phyloP scores from a whole-genome alignment of 2,888 invertebrate genomes.

The Acronicta aceris region DNA sequence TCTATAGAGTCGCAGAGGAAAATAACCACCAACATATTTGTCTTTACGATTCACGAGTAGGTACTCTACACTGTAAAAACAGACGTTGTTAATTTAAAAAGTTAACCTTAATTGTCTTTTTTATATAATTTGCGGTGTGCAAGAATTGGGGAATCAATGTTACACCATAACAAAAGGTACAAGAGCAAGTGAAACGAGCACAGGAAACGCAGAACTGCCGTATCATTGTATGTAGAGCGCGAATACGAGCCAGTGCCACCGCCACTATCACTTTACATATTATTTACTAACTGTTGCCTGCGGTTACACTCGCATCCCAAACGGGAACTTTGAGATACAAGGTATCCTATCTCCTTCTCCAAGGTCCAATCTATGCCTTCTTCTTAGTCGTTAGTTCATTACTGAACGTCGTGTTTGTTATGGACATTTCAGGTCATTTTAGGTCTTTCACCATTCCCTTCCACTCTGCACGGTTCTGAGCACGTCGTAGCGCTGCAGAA shows the following conservation, averaged over 20 bases:
- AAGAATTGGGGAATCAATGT: constrained; percentile 38
- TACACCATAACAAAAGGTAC: constrained; percentile 40
- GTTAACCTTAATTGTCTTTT: constrained; percentile 31
- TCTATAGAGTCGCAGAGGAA: not conserved
- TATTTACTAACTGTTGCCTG: no score
- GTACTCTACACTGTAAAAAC: not conserved
- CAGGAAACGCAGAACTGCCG: constrained; percentile 31
- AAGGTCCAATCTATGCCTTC: no score
- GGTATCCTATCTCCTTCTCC: no score
- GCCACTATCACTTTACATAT: not conserved
- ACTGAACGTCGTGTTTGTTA: no score
- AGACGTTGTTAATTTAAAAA: constrained; percentile 16
- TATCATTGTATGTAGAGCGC: constrained; percentile 47
- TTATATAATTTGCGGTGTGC: constrained; percentile 17
- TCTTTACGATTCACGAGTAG: constrained; percentile 3
- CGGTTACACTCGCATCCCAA: no score
- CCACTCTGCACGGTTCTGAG: no score
- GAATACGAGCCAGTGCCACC: constrained; percentile 19
- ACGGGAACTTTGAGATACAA: no score
- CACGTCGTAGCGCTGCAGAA: no score
- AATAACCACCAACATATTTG: not conserved
- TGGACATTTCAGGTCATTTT: no score
- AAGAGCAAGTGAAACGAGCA: constrained; percentile 31
- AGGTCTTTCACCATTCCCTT: no score
- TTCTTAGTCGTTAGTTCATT: no score